A percentile compares a stretch with the other conserved stretches of the same genome.
Conservation (phyloP, 1,140 invertebrate species). For the Dryas iulia region DNA sequence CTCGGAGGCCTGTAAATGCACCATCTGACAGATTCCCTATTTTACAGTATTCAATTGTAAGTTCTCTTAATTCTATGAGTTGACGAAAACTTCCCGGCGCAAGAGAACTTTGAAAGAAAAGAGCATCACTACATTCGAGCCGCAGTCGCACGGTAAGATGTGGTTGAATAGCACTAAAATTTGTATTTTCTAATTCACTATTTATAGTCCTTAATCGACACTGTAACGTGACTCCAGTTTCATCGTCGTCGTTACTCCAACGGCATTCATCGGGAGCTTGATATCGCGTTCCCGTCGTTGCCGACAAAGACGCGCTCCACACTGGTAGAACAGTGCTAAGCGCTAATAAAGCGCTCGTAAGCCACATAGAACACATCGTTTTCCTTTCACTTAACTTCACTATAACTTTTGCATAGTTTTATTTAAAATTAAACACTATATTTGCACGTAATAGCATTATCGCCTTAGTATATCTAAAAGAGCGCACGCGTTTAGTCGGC, state of each 20-base stretch:
- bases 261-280: constrained; percentile 93
- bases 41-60: constrained; percentile 95
- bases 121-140: constrained; percentile 90
- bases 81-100: constrained; percentile 91
- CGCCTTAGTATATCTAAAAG: constrained; percentile 51
- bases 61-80: constrained; percentile 89
- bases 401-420: constrained; percentile 68
- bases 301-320: constrained; percentile 72
- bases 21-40: constrained; percentile 92
- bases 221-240: constrained; percentile 87
- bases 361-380: constrained; percentile 69
- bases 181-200: constrained; percentile 93
- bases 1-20: constrained; percentile 89
- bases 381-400: constrained; percentile 66
- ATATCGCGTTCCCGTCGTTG: constrained; percentile 80
- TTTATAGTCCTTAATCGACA: constrained; percentile 92
- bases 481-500: constrained; percentile 68
- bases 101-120: constrained; percentile 93
- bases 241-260: constrained; percentile 84
- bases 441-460: constrained; percentile 51
- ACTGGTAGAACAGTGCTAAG: constrained; percentile 61
- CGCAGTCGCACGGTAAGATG: constrained; percentile 90
- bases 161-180: constrained; percentile 93
- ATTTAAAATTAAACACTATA: constrained; percentile 56
- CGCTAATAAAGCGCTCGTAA: constrained; percentile 61